A percentile compares a stretch with the other conserved stretches of the same genome.
These are phyloP conservation scores for Sylvietta virens DNA, from an alignment of 2,113 vertebrate species.

Conservation along the genomic window DNA sequence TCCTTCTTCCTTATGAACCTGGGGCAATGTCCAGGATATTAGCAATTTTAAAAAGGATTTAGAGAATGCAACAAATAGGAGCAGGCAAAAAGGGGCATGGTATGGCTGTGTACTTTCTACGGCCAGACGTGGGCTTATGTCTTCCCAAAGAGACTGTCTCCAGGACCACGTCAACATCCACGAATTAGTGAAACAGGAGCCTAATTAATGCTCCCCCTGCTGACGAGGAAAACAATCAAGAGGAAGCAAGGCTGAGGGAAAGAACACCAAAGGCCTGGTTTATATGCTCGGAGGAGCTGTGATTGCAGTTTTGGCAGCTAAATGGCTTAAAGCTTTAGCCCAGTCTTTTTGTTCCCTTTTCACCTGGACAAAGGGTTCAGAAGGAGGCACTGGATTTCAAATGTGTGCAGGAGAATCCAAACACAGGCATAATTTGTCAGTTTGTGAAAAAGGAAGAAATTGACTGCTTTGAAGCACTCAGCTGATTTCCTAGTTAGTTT, in stretches of 20 bases:
- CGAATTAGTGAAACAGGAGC: slow-evolving; percentile 65
- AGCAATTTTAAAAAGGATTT: background rate
- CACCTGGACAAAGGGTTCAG: slow-evolving; percentile 65
- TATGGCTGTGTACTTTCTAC: slow-evolving; percentile 66
- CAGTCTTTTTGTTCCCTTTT: slow-evolving; percentile 69
- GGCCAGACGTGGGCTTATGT: slow-evolving; percentile 59
- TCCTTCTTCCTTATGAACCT: background rate
- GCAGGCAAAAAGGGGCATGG: rapidly evolving
- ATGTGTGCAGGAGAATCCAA: slow-evolving; percentile 64
- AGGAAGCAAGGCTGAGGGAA: slow-evolving; percentile 38
- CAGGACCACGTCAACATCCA: slow-evolving; percentile 58
- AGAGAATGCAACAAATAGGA: no score
- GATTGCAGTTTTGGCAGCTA: slow-evolving; percentile 75
- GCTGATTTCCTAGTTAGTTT: background rate
- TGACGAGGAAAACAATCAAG: slow-evolving; percentile 44
- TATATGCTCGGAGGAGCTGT: slow-evolving; percentile 73
- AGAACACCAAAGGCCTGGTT: slow-evolving; percentile 11
- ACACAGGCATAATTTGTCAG: background rate
- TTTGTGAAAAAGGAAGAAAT: background rate
- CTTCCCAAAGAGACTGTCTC: slow-evolving; percentile 74
- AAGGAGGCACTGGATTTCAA: slow-evolving; percentile 58
- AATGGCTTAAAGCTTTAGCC: slow-evolving; percentile 70
- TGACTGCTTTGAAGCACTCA: background rate
- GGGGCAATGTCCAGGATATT: rapidly evolving
- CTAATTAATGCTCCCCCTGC: slow-evolving; percentile 72